These are phyloP conservation scores for Crossocerus cetratus DNA, from an alignment of 2,888 invertebrate genomes.

Conservation along the genomic window DNA sequence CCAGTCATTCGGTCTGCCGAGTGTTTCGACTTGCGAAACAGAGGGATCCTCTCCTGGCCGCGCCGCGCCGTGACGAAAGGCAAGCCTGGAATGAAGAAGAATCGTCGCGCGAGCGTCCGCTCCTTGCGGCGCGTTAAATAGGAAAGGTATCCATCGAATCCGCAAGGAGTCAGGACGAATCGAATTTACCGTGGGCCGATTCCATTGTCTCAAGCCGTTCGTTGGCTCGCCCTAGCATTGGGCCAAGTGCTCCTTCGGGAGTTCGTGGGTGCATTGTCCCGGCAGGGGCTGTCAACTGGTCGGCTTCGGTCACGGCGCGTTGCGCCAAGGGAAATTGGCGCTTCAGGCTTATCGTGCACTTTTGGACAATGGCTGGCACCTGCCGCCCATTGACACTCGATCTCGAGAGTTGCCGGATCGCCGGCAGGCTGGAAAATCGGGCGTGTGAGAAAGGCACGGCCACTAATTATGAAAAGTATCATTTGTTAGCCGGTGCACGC, in stretches of 20 bases:
- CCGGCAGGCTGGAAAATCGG: slow-evolving; percentile 6
- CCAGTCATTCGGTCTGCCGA: too few species aligned
- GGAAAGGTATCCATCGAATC: slow-evolving; percentile 28
- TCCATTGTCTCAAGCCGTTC: slow-evolving; percentile 54
- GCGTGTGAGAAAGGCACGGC: slow-evolving; percentile 57
- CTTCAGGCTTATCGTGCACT: slow-evolving; percentile 65
- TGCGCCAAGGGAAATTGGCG: slow-evolving; percentile 52
- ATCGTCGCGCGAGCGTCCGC: background rate
- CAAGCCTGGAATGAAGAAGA: background rate
- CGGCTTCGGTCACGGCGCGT: slow-evolving; percentile 62
- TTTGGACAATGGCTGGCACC: slow-evolving; percentile 63
- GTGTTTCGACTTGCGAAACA: background rate
- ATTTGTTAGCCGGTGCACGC: slow-evolving; percentile 66
- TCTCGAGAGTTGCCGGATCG: slow-evolving; percentile 12
- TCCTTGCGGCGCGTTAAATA: background rate
- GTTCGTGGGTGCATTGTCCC: slow-evolving; percentile 59
- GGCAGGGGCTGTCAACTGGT: slow-evolving; percentile 53
- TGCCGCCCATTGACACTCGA: slow-evolving; percentile 58
- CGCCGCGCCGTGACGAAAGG: slow-evolving; percentile 13
- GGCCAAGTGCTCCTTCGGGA: slow-evolving; percentile 25
- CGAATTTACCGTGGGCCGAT: slow-evolving; percentile 51
- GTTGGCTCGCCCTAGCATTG: background rate
- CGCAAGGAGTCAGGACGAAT: slow-evolving; percentile 38
- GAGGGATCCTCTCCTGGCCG: background rate
- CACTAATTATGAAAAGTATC: slow-evolving; percentile 74